These are phyloP conservation scores for Euplexia lucipara DNA, from an alignment of 2,888 invertebrate species.

Conservation along the genomic window DNA sequence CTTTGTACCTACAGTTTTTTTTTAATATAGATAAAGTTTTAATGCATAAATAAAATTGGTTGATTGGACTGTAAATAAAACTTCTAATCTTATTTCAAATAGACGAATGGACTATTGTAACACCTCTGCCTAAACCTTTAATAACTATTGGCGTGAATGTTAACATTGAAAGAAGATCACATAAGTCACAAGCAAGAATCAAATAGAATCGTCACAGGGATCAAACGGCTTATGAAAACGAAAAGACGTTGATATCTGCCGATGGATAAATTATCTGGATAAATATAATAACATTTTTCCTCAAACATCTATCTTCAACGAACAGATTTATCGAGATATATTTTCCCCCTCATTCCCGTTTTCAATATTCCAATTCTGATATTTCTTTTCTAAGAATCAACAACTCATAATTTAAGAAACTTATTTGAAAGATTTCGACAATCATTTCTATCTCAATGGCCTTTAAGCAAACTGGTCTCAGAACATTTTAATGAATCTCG, in stretches of 20 bases:
- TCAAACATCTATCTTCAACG: conserved; percentile 1
- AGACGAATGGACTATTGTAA: too few relatives aligned
- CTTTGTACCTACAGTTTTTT: too few relatives aligned
- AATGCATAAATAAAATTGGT: too few relatives aligned
- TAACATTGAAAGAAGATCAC: background rate
- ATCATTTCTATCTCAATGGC: background rate
- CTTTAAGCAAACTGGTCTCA: conserved; percentile 10
- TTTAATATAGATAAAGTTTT: too few relatives aligned
- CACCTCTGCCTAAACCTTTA: too few relatives aligned
- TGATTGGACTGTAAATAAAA: too few relatives aligned
- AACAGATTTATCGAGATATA: background rate
- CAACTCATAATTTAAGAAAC: background rate
- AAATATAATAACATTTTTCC: conserved; percentile 9
- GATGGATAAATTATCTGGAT: background rate
- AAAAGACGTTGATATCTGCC: background rate
- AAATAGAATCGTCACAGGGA: background rate
- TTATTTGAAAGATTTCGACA: background rate
- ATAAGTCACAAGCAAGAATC: background rate
- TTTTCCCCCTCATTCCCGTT: background rate
- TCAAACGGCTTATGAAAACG: background rate
- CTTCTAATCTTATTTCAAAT: too few relatives aligned
- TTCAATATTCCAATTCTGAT: conserved; percentile 6
- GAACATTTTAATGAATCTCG: background rate
- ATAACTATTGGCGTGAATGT: too few relatives aligned
- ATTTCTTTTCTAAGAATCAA: background rate